Evolutionary conservation across 2,888 invertebrate genomes (phyloP).

Genomic region (Nemotelus nigrinus): DNA sequence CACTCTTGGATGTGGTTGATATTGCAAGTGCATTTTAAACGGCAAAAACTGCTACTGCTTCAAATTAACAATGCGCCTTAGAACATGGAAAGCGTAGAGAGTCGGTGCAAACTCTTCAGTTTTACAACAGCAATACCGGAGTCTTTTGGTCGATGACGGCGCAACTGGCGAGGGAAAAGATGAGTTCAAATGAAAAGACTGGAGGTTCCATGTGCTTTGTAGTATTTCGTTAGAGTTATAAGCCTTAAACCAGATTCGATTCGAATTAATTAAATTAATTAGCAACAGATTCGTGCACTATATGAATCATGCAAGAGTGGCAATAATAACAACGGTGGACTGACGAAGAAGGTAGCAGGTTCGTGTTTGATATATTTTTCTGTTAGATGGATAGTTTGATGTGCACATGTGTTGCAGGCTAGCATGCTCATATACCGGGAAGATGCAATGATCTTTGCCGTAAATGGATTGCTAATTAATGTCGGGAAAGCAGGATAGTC

Average conservation of each 20-base stretch:
- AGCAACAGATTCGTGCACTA: conserved; percentile 40
- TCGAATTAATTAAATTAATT: conserved; percentile 48
- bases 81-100: conserved; percentile 1
- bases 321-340: neutral
- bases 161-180: neutral
- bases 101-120: neutral
- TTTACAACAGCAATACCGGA: no score
- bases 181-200: neutral
- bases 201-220: neutral
- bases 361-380: conserved; percentile 34
- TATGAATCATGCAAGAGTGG: conserved; percentile 33
- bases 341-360: conserved; percentile 8
- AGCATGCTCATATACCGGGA: neutral
- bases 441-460: conserved; percentile 10
- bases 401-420: neutral
- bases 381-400: conserved; percentile 35
- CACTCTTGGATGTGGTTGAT: neutral
- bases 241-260: conserved; percentile 45
- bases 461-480: conserved; percentile 15
- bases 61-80: neutral
- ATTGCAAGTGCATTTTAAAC: conserved; percentile 15
- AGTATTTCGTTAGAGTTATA: neutral
- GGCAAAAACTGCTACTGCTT: conserved; percentile 8
- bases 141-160: neutral
- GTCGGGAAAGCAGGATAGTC: neutral